Base-by-base conservation (phyloP, 2,888 invertebrate genomes). In the Disparrhopalites patrizii region DNA sequence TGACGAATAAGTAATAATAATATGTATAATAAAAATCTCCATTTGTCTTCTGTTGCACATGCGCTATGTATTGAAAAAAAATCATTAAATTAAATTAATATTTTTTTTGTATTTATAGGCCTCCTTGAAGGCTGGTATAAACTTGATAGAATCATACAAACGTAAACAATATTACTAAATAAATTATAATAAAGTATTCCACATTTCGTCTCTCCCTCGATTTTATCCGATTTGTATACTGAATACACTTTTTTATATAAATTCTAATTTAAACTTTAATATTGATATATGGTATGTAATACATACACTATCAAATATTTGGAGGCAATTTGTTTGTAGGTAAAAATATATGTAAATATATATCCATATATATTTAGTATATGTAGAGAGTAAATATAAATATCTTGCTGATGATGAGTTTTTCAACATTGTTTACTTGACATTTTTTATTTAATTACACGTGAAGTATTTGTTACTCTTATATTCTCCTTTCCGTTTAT, bases 341-440 rank as follows among this genome's bases (percentile, higher is more conserved):
- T 10, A 36, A 10, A 36, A 15, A 10, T 36, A 7, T 36, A 36
- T 36, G 36, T 36, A 7, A 15, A 47, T 47, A 23, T 36, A 36
- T 8, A 10, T 36, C 13, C 7, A 30, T 31, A n/a, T n/a, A n/a
- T 54, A 54, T 30, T 33, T 56, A 56, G 33, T 61, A 61, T 61
- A 61, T 50, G 51, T 61, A 61, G 60, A 61, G 60, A 61, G 60
- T 61, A 33, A 57, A 50, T 61, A 61, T 61, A 61, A 61, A 61
- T 61, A 61, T 61, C 60, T 61, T 43, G 60, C 60, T 61, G 60
- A 50, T 61, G 50, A 60, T 60, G 47, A 61, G 47, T 61, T n/a
- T n/a, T n/a, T n/a, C n/a, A n/a, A n/a, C n/a, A n/a, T n/a, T n/a
- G n/a, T n/a, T 61, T 50, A 61, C 60, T 61, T 61, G 43, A 47